These are phyloP conservation scores for Parelbella ahira DNA, from an alignment of 2,888 invertebrate species.

Conservation along the genomic window DNA sequence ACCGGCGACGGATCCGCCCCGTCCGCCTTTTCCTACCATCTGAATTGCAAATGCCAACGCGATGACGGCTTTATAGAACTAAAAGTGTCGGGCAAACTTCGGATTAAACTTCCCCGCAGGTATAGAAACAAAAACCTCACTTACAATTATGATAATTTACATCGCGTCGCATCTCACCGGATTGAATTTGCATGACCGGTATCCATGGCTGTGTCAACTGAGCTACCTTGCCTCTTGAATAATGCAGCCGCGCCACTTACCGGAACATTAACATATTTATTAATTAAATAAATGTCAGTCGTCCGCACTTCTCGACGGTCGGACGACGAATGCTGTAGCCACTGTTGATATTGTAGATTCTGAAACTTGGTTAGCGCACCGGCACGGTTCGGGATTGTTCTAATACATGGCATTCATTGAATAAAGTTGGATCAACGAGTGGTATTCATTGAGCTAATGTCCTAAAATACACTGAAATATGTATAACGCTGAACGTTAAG, in stretches of 20 bases:
- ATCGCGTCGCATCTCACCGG: conserved; percentile 66
- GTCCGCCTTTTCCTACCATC: conserved; percentile 74
- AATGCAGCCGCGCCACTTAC: conserved; percentile 76
- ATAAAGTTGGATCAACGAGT: conserved; percentile 66
- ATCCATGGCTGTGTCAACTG: conserved; percentile 78
- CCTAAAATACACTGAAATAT: too few species aligned
- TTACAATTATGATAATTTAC: conserved; percentile 76
- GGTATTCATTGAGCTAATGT: conserved; percentile 72
- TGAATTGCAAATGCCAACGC: conserved; percentile 76
- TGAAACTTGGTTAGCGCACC: conserved; percentile 46
- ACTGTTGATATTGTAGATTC: conserved; percentile 58
- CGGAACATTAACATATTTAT: conserved; percentile 79
- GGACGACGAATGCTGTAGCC: conserved; percentile 40
- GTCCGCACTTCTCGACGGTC: conserved; percentile 51
- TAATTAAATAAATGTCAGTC: conserved; percentile 78
- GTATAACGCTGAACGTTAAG: conserved; percentile 63
- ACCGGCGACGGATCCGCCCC: conserved; percentile 49
- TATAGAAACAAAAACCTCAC: conserved; percentile 79
- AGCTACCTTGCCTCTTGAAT: conserved; percentile 72
- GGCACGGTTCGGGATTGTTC: conserved; percentile 60
- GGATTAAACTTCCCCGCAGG: conserved; percentile 75
- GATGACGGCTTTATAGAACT: conserved; percentile 76
- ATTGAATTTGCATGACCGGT: conserved; percentile 77
- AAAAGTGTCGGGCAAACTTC: conserved; percentile 79
- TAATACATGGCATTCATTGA: conserved; percentile 77